These are phyloP conservation scores for Cyclophora albipunctata DNA, from an alignment of 2,888 invertebrate genomes.

Conservation along the genomic window DNA sequence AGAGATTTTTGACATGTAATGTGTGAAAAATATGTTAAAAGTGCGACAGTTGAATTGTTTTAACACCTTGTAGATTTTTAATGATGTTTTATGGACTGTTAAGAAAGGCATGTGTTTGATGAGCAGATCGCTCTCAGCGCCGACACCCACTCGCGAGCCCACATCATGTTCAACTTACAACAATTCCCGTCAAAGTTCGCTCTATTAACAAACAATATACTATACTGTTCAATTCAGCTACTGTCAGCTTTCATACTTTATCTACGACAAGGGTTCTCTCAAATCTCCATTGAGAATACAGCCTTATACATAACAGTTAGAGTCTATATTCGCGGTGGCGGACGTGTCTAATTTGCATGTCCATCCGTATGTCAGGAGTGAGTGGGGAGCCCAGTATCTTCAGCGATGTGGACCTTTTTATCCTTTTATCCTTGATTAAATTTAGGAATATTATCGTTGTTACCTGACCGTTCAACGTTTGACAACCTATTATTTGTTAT, in stretches of 20 bases:
- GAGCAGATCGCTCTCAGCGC: too few relatives aligned
- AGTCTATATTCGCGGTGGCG: conserved; percentile 9
- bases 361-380: conserved; percentile 34
- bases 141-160: too few relatives aligned
- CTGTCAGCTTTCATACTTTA: conserved; percentile 30
- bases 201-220: conserved; percentile 23
- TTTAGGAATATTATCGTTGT: conserved; percentile 13
- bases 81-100: too few relatives aligned
- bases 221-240: conserved; percentile 24
- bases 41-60: too few relatives aligned
- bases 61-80: too few relatives aligned
- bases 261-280: conserved; percentile 22
- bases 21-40: too few relatives aligned
- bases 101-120: too few relatives aligned
- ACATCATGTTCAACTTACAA: too few relatives aligned
- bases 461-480: neutral
- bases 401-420: conserved; percentile 29
- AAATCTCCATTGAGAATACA: conserved; percentile 8
- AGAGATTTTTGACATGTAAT: too few relatives aligned
- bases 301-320: conserved; percentile 5
- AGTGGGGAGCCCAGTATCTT: conserved; percentile 26
- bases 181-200: too few relatives aligned
- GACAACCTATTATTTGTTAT: too few relatives aligned
- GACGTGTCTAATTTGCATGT: conserved; percentile 33
- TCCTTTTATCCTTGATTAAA: conserved; percentile 24